A percentile compares a stretch with the other conserved stretches of the same genome.
Evolutionary conservation across 2,888 invertebrate genomes (phyloP).

Genomic region (Nomada fucata): DNA sequence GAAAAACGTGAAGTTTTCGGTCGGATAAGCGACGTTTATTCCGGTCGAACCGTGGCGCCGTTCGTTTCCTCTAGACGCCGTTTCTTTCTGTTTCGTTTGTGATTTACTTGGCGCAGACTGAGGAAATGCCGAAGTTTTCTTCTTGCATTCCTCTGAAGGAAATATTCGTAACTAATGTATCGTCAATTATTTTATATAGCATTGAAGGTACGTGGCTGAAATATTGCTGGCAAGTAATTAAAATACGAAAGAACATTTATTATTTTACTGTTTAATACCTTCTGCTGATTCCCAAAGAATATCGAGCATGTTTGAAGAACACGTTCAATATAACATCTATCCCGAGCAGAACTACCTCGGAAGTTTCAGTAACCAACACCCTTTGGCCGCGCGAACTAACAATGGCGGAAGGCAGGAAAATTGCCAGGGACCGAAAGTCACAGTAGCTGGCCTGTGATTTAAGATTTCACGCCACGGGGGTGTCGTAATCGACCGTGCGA

Average conservation of each 20-base stretch:
- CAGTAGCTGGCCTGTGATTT: slow-evolving; percentile 20
- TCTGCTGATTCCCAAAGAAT: too few relatives aligned
- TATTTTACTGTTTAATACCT: too few relatives aligned
- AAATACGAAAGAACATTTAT: too few relatives aligned
- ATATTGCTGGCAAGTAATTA: too few relatives aligned
- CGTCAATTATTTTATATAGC: too few relatives aligned
- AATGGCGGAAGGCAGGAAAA: neutral
- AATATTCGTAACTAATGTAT: too few relatives aligned
- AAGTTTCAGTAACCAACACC: neutral
- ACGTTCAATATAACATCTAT: neutral
- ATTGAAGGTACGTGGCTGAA: too few relatives aligned
- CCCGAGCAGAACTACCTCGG: neutral
- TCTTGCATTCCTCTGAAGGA: too few relatives aligned
- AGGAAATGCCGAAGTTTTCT: too few relatives aligned
- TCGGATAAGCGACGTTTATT: neutral
- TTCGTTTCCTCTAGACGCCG: neutral
- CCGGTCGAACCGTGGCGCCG: neutral
- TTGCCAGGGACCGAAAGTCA: neutral
- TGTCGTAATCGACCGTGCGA: slow-evolving; percentile 38
- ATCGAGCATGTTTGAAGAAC: too few relatives aligned
- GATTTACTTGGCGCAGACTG: neutral
- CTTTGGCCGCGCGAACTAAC: neutral
- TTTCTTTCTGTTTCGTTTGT: neutral
- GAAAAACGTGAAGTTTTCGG: neutral
- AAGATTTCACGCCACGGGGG: neutral